A percentile compares a stretch with the other conserved stretches of the same genome.
Conservation (phyloP, 1,140 invertebrate genomes). For the Panagrolaimus sp. region DNA sequence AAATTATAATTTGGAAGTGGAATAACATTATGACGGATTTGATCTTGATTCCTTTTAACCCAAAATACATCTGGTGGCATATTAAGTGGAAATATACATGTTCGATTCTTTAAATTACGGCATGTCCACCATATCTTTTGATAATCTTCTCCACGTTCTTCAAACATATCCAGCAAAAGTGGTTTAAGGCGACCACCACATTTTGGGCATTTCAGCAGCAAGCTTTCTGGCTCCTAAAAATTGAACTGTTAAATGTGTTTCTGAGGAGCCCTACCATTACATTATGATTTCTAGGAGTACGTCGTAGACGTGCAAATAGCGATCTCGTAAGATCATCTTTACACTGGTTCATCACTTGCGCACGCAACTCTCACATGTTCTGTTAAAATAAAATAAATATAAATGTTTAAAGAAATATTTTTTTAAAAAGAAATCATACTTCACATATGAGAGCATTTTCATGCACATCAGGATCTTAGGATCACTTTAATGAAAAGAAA, state of each 20-base stretch:
- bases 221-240: conserved; percentile 12
- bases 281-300: no score
- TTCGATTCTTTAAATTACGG: conserved; percentile 33
- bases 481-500: no score
- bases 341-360: no score
- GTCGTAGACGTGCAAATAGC: no score
- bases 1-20: conserved; percentile 43
- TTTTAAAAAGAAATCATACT: no score
- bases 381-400: no score
- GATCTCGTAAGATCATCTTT: no score
- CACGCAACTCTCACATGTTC: no score
- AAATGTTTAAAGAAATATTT: no score
- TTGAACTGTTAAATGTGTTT: neutral
- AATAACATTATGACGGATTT: conserved; percentile 28
- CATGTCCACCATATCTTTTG: conserved; percentile 44
- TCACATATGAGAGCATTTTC: no score
- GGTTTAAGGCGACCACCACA: conserved; percentile 29
- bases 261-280: neutral
- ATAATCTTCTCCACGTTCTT: conserved; percentile 22
- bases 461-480: no score
- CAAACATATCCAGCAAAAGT: conserved; percentile 25
- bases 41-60: conserved; percentile 33
- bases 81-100: conserved; percentile 41
- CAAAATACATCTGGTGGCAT: conserved; percentile 45
- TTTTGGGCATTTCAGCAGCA: conserved; percentile 27